Evolutionary conservation across 2,113 vertebrate species (phyloP).

Genomic region (Chroicocephalus ridibundus): DNA sequence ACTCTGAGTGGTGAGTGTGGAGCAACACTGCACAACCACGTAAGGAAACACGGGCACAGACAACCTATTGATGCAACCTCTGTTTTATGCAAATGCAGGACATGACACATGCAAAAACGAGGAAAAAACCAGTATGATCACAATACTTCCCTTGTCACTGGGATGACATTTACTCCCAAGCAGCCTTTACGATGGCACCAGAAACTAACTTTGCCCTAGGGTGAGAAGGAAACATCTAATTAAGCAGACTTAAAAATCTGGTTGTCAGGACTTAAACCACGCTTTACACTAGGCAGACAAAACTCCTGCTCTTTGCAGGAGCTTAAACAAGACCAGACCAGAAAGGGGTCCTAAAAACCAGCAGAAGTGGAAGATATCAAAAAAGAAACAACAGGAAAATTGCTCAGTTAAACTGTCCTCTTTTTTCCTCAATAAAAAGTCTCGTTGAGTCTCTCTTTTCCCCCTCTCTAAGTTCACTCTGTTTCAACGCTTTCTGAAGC

Average conservation of each 20-base stretch:
- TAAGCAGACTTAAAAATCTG: not conserved
- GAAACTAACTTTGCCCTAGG: not conserved
- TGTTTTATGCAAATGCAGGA: not conserved
- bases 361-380: not conserved
- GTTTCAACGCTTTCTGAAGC: not conserved
- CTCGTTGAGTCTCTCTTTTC: not conserved
- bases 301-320: not conserved
- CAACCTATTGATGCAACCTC: not conserved
- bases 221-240: slow-evolving; percentile 17
- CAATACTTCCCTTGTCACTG: not conserved
- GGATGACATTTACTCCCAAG: not conserved
- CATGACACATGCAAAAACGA: not conserved
- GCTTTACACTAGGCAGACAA: not conserved
- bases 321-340: not conserved
- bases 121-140: not conserved
- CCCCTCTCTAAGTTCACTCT: not conserved
- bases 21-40: not conserved
- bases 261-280: not conserved
- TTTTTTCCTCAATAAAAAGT: not conserved
- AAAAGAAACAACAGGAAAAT: not conserved
- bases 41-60: not conserved
- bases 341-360: not conserved
- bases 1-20: not conserved
- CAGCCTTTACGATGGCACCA: not conserved
- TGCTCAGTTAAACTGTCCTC: not conserved